Evolutionary conservation across 2,888 invertebrate genomes (phyloP).

Genomic region (Himalopsyche japonica): DNA sequence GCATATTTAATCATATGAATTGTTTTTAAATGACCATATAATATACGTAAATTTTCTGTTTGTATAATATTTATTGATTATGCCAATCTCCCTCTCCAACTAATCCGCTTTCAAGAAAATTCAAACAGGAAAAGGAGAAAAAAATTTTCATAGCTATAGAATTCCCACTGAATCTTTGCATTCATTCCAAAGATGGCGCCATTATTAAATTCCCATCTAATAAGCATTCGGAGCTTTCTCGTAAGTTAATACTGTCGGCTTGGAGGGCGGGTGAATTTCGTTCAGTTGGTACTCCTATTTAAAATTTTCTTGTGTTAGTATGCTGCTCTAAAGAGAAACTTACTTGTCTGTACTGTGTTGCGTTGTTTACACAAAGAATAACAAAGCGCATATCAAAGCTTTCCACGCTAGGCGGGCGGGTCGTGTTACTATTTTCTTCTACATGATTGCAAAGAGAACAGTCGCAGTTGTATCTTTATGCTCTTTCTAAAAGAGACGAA

Average conservation of each 20-base stretch:
- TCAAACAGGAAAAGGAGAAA: too few species aligned
- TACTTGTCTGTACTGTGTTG: background rate
- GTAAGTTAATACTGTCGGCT: background rate
- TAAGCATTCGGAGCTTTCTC: background rate
- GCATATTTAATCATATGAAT: too few species aligned
- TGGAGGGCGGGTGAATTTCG: background rate
- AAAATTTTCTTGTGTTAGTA: background rate
- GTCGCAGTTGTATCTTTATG: background rate
- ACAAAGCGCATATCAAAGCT: background rate
- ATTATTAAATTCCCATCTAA: background rate
- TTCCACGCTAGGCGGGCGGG: background rate
- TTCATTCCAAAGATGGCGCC: background rate
- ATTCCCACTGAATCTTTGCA: too few species aligned
- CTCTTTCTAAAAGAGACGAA: background rate
- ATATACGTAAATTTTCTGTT: too few species aligned
- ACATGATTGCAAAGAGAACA: background rate
- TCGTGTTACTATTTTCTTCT: background rate
- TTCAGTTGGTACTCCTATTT: background rate
- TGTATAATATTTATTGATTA: too few species aligned
- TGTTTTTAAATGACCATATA: too few species aligned
- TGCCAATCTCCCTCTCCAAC: too few species aligned
- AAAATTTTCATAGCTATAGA: too few species aligned
- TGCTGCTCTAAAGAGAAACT: background rate
- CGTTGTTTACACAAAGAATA: conserved; percentile 1
- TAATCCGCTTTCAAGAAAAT: too few species aligned